These are phyloP conservation scores for Leguminivora glycinivorella DNA, from an alignment of 1,140 invertebrate genomes.

Conservation along the genomic window DNA sequence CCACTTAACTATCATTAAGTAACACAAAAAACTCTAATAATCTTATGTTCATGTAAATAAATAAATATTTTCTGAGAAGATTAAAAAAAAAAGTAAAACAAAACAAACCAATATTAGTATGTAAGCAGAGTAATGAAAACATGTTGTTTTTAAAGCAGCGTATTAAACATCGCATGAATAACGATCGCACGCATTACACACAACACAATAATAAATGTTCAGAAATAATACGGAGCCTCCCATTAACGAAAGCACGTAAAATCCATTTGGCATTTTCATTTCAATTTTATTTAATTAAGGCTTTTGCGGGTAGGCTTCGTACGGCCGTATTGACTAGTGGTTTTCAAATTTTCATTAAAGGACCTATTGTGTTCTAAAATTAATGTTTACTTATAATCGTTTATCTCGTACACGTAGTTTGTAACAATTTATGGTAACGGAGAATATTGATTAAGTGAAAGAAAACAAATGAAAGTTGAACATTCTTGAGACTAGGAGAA, in stretches of 20 bases:
- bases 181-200: conserved; percentile 67
- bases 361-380: background rate
- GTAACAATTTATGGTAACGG: too few relatives aligned
- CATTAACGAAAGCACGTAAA: conserved; percentile 77
- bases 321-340: conserved; percentile 18
- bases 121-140: conserved; percentile 55
- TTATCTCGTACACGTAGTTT: background rate
- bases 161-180: conserved; percentile 68
- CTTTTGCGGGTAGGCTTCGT: conserved; percentile 40
- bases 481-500: too few relatives aligned
- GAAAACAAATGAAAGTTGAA: too few relatives aligned
- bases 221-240: conserved; percentile 73
- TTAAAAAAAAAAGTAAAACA: too few relatives aligned
- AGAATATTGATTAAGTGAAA: too few relatives aligned
- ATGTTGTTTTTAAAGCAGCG: conserved; percentile 70
- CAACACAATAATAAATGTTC: conserved; percentile 75
- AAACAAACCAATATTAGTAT: conserved; percentile 52
- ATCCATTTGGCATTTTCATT: conserved; percentile 77
- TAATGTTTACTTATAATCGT: background rate
- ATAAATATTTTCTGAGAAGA: too few relatives aligned
- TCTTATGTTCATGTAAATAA: too few relatives aligned
- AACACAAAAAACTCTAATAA: too few relatives aligned
- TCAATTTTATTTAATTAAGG: conserved; percentile 79
- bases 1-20: background rate
- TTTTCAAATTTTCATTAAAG: conserved; percentile 27